A percentile compares a stretch with the other conserved stretches of the same genome.
These are phyloP conservation scores for Nothura maculosa DNA, from an alignment of 2,797 vertebrate species.

Conservation along the genomic window DNA sequence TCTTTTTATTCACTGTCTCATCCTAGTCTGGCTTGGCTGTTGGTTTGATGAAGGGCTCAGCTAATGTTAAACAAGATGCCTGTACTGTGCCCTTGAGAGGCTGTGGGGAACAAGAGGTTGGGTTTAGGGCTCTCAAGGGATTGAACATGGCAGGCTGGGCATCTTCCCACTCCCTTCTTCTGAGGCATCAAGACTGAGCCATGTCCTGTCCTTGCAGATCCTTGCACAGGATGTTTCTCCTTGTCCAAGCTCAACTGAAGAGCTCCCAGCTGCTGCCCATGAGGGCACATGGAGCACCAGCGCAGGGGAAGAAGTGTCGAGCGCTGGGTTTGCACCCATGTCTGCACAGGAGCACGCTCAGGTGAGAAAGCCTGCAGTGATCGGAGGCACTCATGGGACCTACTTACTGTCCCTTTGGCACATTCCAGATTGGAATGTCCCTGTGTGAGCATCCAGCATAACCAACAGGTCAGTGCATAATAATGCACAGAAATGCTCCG, in stretches of 20 bases:
- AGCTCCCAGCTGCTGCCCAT: neutral
- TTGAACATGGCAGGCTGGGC: neutral
- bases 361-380: neutral
- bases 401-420: neutral
- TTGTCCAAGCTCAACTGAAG: accelerated
- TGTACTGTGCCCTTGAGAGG: neutral
- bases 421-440: neutral
- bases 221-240: neutral
- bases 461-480: neutral
- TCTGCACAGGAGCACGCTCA: neutral
- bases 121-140: neutral
- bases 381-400: neutral
- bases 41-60: neutral
- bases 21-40: neutral
- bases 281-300: neutral
- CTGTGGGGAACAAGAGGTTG: neutral
- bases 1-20: accelerated
- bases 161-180: neutral
- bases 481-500: accelerated
- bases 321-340: accelerated
- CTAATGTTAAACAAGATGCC: neutral
- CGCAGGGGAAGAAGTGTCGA: neutral
- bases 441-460: neutral
- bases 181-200: neutral
- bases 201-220: constrained; percentile 38